Base-by-base conservation (phyloP, 2,888 invertebrate genomes). In the Pheosia gnoma region DNA sequence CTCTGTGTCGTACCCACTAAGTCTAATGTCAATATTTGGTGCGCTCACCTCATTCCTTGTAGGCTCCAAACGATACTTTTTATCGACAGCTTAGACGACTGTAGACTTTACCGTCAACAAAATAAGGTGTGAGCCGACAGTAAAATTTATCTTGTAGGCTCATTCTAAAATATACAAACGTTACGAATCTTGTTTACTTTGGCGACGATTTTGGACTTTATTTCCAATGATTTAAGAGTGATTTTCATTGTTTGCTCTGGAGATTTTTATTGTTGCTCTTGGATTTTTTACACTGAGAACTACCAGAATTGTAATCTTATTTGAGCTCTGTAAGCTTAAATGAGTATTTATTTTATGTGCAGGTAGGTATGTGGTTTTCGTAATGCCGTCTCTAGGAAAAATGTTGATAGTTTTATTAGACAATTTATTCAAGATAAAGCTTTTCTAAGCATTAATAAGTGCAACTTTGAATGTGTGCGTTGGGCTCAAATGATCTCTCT, bases 1-100 rank as follows among this genome's bases (percentile, higher is more conserved):
- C 89, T 88, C 86, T 82, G 78, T 79, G 84, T 84, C 87, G 84
- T 82, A 83, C 85, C 75, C 84, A 85, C 85, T 87, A 88, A 90
- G 90, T 84, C 86, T 85, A 74, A 79, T 79, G 89, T 87, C 87
- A 90, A 91, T 90, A 89, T 91, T 91, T 89, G 85, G 74, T 61
- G 72, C 83, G 83, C 81, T 83, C 84, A 88, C 89, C 89, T 88
- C 84, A 84, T 85, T 86, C 83, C 82, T 85, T 80, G 74, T 80
- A 81, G 73, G 78, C 75, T 65, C 58, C 68, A 67, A 65, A 66
- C 55, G 57, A 51, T 49, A 13, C 56, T 63, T 53, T 25, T 47
- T 59, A 13, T 57, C 61, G 4, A 57, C 43, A 5, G 0, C 7
- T 25, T 61, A 71, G 45, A 25, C 64, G 1, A 75, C 54, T 67